Base-by-base conservation (phyloP, 2,888 invertebrate species). In the Hedya salicella region DNA sequence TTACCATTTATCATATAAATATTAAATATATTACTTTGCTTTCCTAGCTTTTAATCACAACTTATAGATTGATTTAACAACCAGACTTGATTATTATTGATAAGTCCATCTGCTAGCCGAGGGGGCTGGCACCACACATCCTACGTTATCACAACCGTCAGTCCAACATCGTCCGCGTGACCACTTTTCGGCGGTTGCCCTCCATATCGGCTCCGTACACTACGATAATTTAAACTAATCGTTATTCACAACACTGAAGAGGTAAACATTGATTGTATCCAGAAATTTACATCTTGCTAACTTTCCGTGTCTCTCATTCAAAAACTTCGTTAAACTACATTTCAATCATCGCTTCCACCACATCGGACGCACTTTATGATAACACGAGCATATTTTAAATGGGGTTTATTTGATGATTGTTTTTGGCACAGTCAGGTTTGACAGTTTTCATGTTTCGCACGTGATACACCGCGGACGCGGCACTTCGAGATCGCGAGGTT, bases 241-340 rank as follows among this genome's bases (percentile, higher is more conserved):
- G 78, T 81, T 84, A 87, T 87, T 91, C 91, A 91, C 91, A 92
- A 92, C 92, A 91, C 92, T 82, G 82, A 83, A 89, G 92, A 92
- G 91, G 91, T 92, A 91, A 89, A 89, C 90, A 91, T 88, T 89
- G 80, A 81, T 75, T 75, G 78, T 75, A 78, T 82, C 77, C 76
- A 79, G 68, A 77, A 75, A 79, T 78, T 88, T 85, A 89, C 90
- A 91, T 91, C 76, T 73, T 86, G 86, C 73, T 82, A 86, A 78
- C 81, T 84, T 79, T 74, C 68, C 69, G 71, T 69, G 73, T 81
- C 71, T 76, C 72, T 76, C 71, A 64, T 57, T 32, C 13, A 54
- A 69, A 69, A 72, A 69, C 69, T 63, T 68, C 57, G 62, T 70
- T 69, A 80, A 25, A 82, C 82, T 81, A 75, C 81, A 81, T 82